phyloP scores from a whole-genome alignment of 2,797 vertebrate genomes.

The Enteromius anoplus region DNA sequence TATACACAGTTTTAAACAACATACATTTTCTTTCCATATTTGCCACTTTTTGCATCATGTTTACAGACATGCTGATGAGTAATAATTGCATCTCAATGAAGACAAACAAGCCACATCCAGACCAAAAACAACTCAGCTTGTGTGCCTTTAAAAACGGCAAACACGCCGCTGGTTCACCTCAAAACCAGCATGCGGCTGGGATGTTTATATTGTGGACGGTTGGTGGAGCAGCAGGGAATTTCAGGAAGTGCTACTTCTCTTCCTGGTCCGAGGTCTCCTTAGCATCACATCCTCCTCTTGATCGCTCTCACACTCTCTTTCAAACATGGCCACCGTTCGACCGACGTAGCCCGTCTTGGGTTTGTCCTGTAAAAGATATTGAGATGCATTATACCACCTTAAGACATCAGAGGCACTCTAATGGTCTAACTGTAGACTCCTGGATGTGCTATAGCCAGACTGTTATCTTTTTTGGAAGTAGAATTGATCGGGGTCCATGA shows the following conservation, averaged over 20 bases:
- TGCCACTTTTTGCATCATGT: conserved; percentile 33
- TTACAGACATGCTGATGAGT: conserved; percentile 15
- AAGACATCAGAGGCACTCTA: too few relatives aligned
- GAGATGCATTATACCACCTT: not conserved
- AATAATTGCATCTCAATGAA: conserved; percentile 26
- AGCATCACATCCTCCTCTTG: conserved; percentile 81
- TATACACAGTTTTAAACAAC: conserved; percentile 39
- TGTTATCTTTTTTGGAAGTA: not conserved
- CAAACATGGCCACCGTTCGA: conserved; percentile 58
- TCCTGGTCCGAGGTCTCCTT: conserved; percentile 78
- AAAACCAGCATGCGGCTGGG: conserved; percentile 27
- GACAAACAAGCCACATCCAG: conserved; percentile 26
- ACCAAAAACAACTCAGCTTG: conserved; percentile 26
- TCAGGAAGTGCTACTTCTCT: conserved; percentile 92
- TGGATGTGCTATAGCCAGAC: not conserved
- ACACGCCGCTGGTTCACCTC: conserved; percentile 41
- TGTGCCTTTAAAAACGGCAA: conserved; percentile 28
- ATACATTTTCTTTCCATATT: conserved; percentile 18
- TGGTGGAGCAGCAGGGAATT: not conserved
- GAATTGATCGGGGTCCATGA: conserved; percentile 51
- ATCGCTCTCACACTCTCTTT: conserved; percentile 93
- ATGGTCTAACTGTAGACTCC: not conserved
- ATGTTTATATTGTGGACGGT: not conserved
- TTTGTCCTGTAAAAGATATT: conserved; percentile 40
- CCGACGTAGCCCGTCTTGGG: conserved; percentile 41